Evolutionary conservation across 2,888 invertebrate genomes (phyloP), one percentile per base, ranked within the genome.

Genomic region (Drepanosiphum platanoidis): DNA sequence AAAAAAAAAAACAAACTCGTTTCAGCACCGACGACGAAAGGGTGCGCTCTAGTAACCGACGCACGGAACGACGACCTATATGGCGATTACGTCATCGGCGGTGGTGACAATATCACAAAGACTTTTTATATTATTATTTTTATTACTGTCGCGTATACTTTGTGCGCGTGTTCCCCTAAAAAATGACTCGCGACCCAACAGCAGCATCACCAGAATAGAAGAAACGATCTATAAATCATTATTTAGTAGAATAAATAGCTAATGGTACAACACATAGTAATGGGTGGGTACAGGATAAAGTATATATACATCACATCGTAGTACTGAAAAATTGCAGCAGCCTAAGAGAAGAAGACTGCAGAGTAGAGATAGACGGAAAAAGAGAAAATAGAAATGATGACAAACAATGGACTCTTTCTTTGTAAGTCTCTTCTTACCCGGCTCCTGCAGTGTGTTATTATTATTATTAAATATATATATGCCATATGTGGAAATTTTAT

Each of bases 41-140:
- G 75, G 52, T 75, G 75, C 75, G n/a, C 52, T 75, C 75, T 75
- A 75, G 52, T n/a, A 34, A 75, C 15, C 34, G 52, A 75, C 22
- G n/a, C 52, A 2, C 7, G 11, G 52, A 75, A 75, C 52, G 34
- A 74, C 34, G n/a, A 34, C n/a, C 75, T 58, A 75, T 18, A 66
- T 58, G 75, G 75, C 75, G 75, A 58, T 34, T 52, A 15, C 34
- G 34, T 34, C 34, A 15, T 75, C n/a, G n/a, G 15, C 22, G 52
- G 18, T 30, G 18, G 74, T 34, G n/a, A 32, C 52, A 32, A 30
- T 13, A 34, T 52, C 52, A 74, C 74, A 75, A 75, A 75, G 75
- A 8, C 52, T 22, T 3, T 42, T 61, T 71, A 71, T 71, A 27
- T 7, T 52, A 52, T 74, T 52, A 27, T 7, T 52, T 32, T 74